phyloP scores from a whole-genome alignment of 2,888 invertebrate genomes.

The Omphaloscelis lunosa region DNA sequence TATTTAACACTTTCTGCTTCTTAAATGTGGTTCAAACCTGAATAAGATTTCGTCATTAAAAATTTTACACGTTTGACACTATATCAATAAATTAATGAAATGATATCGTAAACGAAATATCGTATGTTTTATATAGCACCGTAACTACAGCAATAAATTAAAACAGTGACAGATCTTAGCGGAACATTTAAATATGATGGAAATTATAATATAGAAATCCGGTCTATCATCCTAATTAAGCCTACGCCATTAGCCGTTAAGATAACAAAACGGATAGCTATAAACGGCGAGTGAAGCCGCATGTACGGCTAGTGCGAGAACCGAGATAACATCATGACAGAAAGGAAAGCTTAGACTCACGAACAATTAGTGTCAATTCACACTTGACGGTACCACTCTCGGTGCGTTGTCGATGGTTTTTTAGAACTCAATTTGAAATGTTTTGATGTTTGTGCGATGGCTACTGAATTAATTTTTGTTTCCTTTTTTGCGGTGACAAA shows the following conservation, averaged over 20 bases:
- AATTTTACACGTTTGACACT: neutral
- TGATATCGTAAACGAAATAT: constrained; percentile 11
- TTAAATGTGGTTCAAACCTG: neutral
- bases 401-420: constrained; percentile 51
- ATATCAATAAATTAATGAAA: constrained; percentile 24
- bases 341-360: constrained; percentile 72
- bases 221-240: constrained; percentile 62
- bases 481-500: neutral
- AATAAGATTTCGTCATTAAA: constrained; percentile 7
- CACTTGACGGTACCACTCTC: constrained; percentile 57
- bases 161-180: constrained; percentile 30
- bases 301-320: constrained; percentile 68
- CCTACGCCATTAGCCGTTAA: constrained; percentile 62
- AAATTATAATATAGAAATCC: constrained; percentile 50
- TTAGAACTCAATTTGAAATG: constrained; percentile 59
- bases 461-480: constrained; percentile 46
- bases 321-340: constrained; percentile 68
- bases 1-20: neutral
- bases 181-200: constrained; percentile 42
- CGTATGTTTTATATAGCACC: constrained; percentile 8
- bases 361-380: constrained; percentile 72
- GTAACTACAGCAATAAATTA: constrained; percentile 17
- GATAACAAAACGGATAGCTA: constrained; percentile 73
- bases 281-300: constrained; percentile 69
- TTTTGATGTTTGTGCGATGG: constrained; percentile 53